These are phyloP conservation scores for Megathymus violae DNA, from an alignment of 1,140 invertebrate species.

Conservation along the genomic window DNA sequence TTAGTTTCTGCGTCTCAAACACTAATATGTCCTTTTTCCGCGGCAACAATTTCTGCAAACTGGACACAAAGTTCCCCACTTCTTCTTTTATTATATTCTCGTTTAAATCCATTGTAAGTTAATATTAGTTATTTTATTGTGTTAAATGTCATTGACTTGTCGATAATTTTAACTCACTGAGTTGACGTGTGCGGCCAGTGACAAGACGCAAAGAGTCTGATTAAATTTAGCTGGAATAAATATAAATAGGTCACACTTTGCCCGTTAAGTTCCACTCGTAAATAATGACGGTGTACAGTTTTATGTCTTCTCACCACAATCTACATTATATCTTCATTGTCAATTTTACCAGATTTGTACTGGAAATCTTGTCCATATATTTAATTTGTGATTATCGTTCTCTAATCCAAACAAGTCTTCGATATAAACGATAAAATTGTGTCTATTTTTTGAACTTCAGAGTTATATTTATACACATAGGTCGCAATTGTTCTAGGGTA, in stretches of 20 bases:
- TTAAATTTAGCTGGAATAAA: conserved; percentile 55
- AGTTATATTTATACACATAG: too few relatives aligned
- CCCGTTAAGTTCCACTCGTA: conserved; percentile 13
- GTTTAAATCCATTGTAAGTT: conserved; percentile 68
- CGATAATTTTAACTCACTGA: conserved; percentile 62
- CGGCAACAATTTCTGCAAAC: conserved; percentile 63
- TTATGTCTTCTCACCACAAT: conserved; percentile 3
- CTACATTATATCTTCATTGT: too few relatives aligned
- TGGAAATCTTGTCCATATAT: too few relatives aligned
- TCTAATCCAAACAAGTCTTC: too few relatives aligned
- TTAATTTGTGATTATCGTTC: too few relatives aligned
- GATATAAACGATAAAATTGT: too few relatives aligned
- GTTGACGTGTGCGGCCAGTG: conserved; percentile 59
- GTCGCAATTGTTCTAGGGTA: too few relatives aligned
- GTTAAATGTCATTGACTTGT: conserved; percentile 69
- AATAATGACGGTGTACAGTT: conserved; percentile 13
- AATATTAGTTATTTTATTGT: conserved; percentile 54
- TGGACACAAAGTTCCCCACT: conserved; percentile 62
- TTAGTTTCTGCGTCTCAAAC: conserved; percentile 49
- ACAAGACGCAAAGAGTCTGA: conserved; percentile 58
- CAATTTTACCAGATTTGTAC: too few relatives aligned
- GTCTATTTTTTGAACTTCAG: too few relatives aligned
- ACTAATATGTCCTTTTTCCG: conserved; percentile 69
- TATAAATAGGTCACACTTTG: conserved; percentile 32
- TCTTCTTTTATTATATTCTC: conserved; percentile 69